Base-by-base conservation (phyloP, 2,888 invertebrate species). In the Pristionchus exspectatus region DNA sequence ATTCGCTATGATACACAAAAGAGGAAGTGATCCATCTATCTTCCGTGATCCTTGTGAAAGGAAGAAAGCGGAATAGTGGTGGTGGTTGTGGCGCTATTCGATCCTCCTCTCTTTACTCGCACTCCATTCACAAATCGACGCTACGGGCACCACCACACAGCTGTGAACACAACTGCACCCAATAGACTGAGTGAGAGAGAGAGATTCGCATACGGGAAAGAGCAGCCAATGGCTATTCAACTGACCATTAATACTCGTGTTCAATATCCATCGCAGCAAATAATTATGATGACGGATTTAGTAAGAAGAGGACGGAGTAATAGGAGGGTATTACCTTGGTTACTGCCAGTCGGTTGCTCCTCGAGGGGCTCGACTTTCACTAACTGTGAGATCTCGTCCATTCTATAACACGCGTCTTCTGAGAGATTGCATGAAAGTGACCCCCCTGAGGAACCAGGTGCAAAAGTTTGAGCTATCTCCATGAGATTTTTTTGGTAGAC, bases 121-220 rank as follows among this genome's bases (percentile, higher is more conserved):
- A 59, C 85, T 85, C 85, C 63, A 66, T 63, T 85, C 59, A 63
- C 59, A 54, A 81, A 81, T 81, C 50, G 81, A 44, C 81, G 50
- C 81, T 54, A 81, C 81, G 50, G 81, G 50, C 81, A 81, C 50
- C 81, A 81, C 50, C 81, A 81, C 81, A 81, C 81, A 81, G 81
- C 81, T 81, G 81, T 50, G 81, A 81, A 81, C 50, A 81, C 81
- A 81, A 81, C 81, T 81, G 81, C 81, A 81, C 81, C 50, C 50
- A 27, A 63, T 21, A 54, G 81, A 50, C 24, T 1, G 77, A 77
- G 38, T 18, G 44, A 72, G 33, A 7, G 33, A 14, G 30, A 72
- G 30, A 72, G 38, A 50, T 54, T 81, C 81, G 50, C 81, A 81
- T 81, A 81, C 27, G 81, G 81, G 33, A 81, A 81, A 50, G 69